Evolutionary conservation across 2,888 invertebrate genomes (phyloP).

Genomic region (Chrysolina oricalcia): DNA sequence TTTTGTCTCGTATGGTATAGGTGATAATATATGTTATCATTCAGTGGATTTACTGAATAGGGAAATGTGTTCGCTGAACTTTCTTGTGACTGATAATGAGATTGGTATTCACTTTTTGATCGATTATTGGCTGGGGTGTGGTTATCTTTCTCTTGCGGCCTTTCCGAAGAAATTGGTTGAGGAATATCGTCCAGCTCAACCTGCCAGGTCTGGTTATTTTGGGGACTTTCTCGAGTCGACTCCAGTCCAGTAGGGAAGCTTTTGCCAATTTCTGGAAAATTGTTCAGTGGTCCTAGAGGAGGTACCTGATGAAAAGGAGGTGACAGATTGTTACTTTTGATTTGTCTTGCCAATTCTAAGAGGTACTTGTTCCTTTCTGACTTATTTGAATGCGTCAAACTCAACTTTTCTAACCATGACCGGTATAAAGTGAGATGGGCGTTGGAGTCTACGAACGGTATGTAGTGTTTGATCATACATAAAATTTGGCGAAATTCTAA

Average conservation of each 20-base stretch:
- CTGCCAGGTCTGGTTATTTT: neutral
- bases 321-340: slow-evolving; percentile 53
- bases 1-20: neutral
- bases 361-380: slow-evolving; percentile 55
- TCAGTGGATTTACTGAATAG: neutral
- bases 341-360: slow-evolving; percentile 59
- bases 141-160: neutral
- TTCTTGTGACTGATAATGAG: neutral
- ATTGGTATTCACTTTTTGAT: neutral
- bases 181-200: slow-evolving; percentile 1
- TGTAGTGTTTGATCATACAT: slow-evolving; percentile 57
- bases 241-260: neutral
- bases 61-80: neutral
- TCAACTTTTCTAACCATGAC: slow-evolving; percentile 61
- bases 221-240: neutral
- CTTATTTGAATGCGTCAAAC: slow-evolving; percentile 50
- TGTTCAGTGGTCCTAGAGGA: slow-evolving; percentile 45
- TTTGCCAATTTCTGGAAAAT: slow-evolving; percentile 33
- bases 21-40: neutral
- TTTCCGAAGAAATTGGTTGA: neutral
- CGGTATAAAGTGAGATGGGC: slow-evolving; percentile 55
- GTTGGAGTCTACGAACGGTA: slow-evolving; percentile 58
- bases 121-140: neutral
- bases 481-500: slow-evolving; percentile 59
- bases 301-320: slow-evolving; percentile 60